Evolutionary conservation across 1,140 invertebrate species (phyloP), one percentile per base, ranked within the genome.

Genomic region (Chlorops oryzae): DNA sequence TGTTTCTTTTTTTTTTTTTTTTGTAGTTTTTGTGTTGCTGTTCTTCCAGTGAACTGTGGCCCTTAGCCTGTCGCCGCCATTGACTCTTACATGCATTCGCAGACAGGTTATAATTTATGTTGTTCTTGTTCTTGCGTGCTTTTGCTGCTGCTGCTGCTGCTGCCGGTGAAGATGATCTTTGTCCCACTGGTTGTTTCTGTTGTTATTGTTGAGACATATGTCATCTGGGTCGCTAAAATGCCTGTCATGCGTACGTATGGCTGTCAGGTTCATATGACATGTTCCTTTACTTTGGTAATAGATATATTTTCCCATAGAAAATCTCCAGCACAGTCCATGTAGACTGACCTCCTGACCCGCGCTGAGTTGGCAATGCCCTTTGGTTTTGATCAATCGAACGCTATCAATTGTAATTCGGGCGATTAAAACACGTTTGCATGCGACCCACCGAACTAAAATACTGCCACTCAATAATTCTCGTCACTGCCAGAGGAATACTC

Each of bases 211-310:
- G n/a, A n/a, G n/a, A n/a, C n/a, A 47, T 9, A 20, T 28, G 45
- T 28, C 37, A 47, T 47, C 45, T 35, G 28, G 21, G 9, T 18
- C 45, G 34, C 45, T 47, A 47, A 47, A 47, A 47, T 32, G 45
- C 45, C 34, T 47, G 45, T 47, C 45, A 47, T 34, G 37, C 37
- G 45, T 23, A 28, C 13, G 45, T 34, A 17, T 47, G 45, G 34
- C 45, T 35, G 24, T 6, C 27, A 32, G 34, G 27, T 47, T 47
- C 28, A 47, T 37, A 28, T n/a, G n/a, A n/a, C n/a, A n/a, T n/a
- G n/a, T n/a, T n/a, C n/a, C n/a, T n/a, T n/a, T n/a, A n/a, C n/a
- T n/a, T n/a, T n/a, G n/a, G n/a, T n/a, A n/a, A n/a, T n/a, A n/a
- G n/a, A n/a, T n/a, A n/a, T n/a, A n/a, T n/a, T n/a, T n/a, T n/a